These are phyloP conservation scores for Brachyhypopomus occidentalis DNA, from an alignment of 2,113 vertebrate genomes.

Conservation along the genomic window DNA sequence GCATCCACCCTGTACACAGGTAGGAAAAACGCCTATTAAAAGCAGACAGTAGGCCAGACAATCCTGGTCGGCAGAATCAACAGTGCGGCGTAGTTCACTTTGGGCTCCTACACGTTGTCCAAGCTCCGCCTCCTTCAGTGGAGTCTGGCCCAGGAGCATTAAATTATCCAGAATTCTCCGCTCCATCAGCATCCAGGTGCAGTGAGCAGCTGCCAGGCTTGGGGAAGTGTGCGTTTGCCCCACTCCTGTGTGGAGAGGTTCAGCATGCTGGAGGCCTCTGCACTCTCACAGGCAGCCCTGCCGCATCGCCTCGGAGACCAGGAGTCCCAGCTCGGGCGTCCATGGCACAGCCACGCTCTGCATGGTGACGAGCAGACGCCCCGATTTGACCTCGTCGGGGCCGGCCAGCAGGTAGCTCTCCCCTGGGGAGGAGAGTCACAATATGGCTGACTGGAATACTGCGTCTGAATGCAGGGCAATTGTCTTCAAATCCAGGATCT, in stretches of 20 bases:
- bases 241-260: no score
- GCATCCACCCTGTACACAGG: background rate
- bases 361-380: slow-evolving; percentile 84
- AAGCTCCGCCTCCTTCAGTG: background rate
- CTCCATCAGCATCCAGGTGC: background rate
- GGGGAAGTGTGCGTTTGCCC: no score
- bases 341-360: slow-evolving; percentile 84
- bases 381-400: slow-evolving; percentile 77
- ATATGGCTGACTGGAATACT: background rate
- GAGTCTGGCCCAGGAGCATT: background rate
- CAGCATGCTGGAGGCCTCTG: no score
- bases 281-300: slow-evolving; percentile 63
- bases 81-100: no score
- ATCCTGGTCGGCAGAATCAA: no score
- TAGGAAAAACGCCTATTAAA: no score
- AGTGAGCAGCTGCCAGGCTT: no score
- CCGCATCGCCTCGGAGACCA: slow-evolving; percentile 64
- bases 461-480: no score
- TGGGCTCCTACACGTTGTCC: background rate
- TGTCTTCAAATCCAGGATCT: no score
- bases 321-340: slow-evolving; percentile 73
- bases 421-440: slow-evolving; percentile 62
- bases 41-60: no score
- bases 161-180: background rate
- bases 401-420: slow-evolving; percentile 85